These are phyloP conservation scores for Pammene fasciana DNA, from an alignment of 2,888 invertebrate genomes.

Conservation along the genomic window DNA sequence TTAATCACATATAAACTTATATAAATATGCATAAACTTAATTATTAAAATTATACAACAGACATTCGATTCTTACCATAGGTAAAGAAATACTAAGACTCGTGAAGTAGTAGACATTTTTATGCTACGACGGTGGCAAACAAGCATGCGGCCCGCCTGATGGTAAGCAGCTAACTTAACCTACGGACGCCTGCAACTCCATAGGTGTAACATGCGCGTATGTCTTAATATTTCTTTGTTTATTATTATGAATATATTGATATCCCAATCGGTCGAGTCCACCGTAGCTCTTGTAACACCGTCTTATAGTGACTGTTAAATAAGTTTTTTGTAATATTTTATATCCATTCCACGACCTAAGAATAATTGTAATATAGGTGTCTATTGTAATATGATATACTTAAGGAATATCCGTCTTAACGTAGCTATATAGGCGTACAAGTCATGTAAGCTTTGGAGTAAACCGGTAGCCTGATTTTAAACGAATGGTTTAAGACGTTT, in stretches of 20 bases:
- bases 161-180: too few species aligned
- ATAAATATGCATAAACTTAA: constrained; percentile 28
- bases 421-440: constrained; percentile 68
- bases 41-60: constrained; percentile 29
- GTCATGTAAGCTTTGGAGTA: constrained; percentile 28
- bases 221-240: background rate
- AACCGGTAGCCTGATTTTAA: constrained; percentile 15
- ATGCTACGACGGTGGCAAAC: too few species aligned
- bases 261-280: constrained; percentile 26
- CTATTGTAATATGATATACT: constrained; percentile 72
- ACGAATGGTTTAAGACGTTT: background rate
- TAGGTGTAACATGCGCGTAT: too few species aligned
- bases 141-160: too few species aligned
- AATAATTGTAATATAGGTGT: constrained; percentile 75
- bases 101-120: too few species aligned
- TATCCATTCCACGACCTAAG: constrained; percentile 77
- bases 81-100: background rate
- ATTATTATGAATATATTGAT: background rate
- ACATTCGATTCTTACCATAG: constrained; percentile 15
- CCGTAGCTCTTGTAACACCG: constrained; percentile 25
- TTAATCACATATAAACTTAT: constrained; percentile 25
- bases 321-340: constrained; percentile 77
- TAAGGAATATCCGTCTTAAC: constrained; percentile 79
- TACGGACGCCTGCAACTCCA: too few species aligned
- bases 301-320: constrained; percentile 45